phyloP scores from a whole-genome alignment of 2,888 invertebrate species.

The Scaptodrosophila latifasciaeformis region DNA sequence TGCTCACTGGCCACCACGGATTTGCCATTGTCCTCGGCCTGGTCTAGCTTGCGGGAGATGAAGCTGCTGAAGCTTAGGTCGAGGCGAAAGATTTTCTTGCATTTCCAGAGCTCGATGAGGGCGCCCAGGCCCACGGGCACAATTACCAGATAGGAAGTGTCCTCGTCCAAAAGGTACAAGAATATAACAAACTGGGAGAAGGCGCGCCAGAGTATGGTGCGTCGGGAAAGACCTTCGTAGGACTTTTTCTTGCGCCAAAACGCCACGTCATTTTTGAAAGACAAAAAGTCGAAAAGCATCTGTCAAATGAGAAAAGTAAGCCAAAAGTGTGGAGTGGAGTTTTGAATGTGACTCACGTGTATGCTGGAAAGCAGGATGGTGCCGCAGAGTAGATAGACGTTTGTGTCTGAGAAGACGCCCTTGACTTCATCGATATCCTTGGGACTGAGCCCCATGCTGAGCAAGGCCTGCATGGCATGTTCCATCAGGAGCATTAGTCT shows the following conservation, averaged over 20 bases:
- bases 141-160: constrained; percentile 91
- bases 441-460: constrained; percentile 82
- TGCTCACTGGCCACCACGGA: constrained; percentile 78
- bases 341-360: constrained; percentile 85
- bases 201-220: constrained; percentile 94
- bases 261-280: constrained; percentile 97
- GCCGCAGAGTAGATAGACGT: constrained; percentile 90
- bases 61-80: constrained; percentile 76
- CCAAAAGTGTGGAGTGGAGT: background rate
- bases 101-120: constrained; percentile 97
- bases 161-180: constrained; percentile 92
- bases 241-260: constrained; percentile 93
- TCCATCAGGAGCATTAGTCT: constrained; percentile 86
- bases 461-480: constrained; percentile 82
- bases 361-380: constrained; percentile 93
- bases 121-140: constrained; percentile 90
- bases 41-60: constrained; percentile 38
- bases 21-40: constrained; percentile 35
- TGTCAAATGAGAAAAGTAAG: constrained; percentile 75
- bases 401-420: constrained; percentile 96
- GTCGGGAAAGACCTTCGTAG: constrained; percentile 91
- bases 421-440: constrained; percentile 98
- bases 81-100: constrained; percentile 92
- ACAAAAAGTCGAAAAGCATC: constrained; percentile 96
- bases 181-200: constrained; percentile 95